Evolutionary conservation across 64 coral and sea anemone genomes (phyloP).

Genomic region (Platygyra sinensis): DNA sequence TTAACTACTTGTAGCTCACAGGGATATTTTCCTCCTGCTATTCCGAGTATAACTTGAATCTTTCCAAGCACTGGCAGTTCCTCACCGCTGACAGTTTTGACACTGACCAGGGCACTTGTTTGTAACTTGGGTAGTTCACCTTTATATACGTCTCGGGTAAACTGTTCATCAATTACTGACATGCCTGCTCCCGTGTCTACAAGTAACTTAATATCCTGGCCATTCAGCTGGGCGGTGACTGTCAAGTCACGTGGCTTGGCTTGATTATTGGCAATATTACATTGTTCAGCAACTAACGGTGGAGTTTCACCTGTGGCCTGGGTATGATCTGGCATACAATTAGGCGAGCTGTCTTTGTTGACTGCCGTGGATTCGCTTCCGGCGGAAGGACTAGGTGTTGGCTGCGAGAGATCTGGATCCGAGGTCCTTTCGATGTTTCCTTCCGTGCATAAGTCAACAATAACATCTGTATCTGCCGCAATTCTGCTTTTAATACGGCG

Average conservation of each 20-base stretch:
- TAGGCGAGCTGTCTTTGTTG: too few species aligned
- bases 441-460: too few species aligned
- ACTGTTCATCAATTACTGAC: neutral
- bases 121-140: neutral
- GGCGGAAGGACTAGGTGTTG: too few species aligned
- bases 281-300: too few species aligned
- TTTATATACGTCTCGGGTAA: neutral
- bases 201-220: neutral
- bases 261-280: neutral
- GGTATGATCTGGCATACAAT: too few species aligned
- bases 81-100: conserved; percentile 11
- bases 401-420: too few species aligned
- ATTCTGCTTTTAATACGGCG: too few species aligned
- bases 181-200: neutral
- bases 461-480: too few species aligned
- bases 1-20: neutral
- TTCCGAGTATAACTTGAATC: neutral
- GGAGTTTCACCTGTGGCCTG: too few species aligned
- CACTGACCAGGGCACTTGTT: too few species aligned
- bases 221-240: neutral
- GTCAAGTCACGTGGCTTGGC: neutral
- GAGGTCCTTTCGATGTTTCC: too few species aligned
- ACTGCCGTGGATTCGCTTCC: too few species aligned
- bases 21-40: conserved; percentile 29
- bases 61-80: neutral